Base-by-base conservation (phyloP, 1,140 invertebrate genomes). In the Lepidurus apus region DNA sequence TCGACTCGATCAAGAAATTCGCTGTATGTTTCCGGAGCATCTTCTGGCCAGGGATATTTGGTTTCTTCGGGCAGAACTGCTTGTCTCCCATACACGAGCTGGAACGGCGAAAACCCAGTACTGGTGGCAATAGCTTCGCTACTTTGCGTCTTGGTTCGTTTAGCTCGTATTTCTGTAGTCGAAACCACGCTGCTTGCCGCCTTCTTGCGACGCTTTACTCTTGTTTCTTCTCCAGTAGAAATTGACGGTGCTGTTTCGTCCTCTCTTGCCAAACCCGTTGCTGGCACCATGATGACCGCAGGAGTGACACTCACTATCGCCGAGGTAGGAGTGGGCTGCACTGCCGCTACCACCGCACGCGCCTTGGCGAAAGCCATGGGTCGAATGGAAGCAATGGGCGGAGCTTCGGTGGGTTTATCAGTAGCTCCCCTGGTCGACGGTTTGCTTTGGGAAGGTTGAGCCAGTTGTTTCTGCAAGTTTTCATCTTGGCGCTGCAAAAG, bases 311-410 rank as follows among this genome's bases (percentile, higher is more conserved):
- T 65, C 13, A 78, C 65, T 43, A 43, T 17, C 4, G 77, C 43
- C 11, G 76, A 45, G 17, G 53, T 53, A n/a, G 76, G 53, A 81
- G 78, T 47, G 78, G 79, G 79, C 78, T 24, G 74, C 76, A 78
- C 65, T 11, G 75, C 79, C 2, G 47, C 47, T 65, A 65, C 47
- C 11, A 76, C 74, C 11, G 81, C 79, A 91, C 86, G 17, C 88
- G 88, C 79, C 86, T 90, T 79, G 87, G 91, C 79, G 87, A 90
- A 77, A 91, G 94, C 84, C 91, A 97, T 96, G 0, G 96, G 96
- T 17, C 95, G 87, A 81, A 98, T 97, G 81, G 95, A 96, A 9
- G 95, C 95, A 11, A 91, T 93, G 0, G 93, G 93, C 11, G 85
- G 85, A 8, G 94, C 92, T 82, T 96, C 94, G 0, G 88, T 90